Evolutionary conservation across 2,888 invertebrate genomes (phyloP).

Genomic region (Maniola hyperantus): DNA sequence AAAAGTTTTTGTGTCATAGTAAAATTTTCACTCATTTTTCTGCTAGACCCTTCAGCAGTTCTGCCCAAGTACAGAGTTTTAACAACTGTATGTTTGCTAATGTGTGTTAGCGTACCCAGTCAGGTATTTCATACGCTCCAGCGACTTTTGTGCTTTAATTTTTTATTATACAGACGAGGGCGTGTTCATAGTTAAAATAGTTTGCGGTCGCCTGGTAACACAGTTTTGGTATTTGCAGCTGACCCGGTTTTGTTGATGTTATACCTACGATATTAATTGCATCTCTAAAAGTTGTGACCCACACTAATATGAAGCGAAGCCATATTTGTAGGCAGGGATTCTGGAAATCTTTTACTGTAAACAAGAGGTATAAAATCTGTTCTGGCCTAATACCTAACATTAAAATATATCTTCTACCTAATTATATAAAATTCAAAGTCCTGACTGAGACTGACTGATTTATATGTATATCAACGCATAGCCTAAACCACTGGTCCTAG

Average conservation of each 20-base stretch:
- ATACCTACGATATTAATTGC: conserved; percentile 19
- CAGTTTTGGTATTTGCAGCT: conserved; percentile 22
- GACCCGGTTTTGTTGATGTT: conserved; percentile 20
- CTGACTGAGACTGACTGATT: too few species aligned
- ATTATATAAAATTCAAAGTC: too few species aligned
- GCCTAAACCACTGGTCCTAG: too few species aligned
- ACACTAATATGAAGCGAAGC: neutral
- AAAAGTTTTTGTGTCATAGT: too few species aligned
- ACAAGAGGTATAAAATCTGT: neutral
- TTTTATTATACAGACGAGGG: conserved; percentile 34
- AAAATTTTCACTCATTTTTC: too few species aligned
- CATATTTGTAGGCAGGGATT: neutral
- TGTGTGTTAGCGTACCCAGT: conserved; percentile 24
- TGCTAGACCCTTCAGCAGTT: too few species aligned
- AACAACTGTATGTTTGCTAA: neutral
- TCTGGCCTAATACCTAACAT: too few species aligned
- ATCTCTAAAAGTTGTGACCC: neutral
- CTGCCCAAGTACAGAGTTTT: too few species aligned
- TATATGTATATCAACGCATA: too few species aligned
- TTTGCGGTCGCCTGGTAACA: conserved; percentile 20
- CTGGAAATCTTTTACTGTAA: neutral
- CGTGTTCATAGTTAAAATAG: conserved; percentile 31
- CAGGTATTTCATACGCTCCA: conserved; percentile 36
- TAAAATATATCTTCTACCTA: too few species aligned
- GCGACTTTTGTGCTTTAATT: conserved; percentile 35